Conservation (phyloP, 2,113 vertebrate species). For the Erpornis zantholeuca region DNA sequence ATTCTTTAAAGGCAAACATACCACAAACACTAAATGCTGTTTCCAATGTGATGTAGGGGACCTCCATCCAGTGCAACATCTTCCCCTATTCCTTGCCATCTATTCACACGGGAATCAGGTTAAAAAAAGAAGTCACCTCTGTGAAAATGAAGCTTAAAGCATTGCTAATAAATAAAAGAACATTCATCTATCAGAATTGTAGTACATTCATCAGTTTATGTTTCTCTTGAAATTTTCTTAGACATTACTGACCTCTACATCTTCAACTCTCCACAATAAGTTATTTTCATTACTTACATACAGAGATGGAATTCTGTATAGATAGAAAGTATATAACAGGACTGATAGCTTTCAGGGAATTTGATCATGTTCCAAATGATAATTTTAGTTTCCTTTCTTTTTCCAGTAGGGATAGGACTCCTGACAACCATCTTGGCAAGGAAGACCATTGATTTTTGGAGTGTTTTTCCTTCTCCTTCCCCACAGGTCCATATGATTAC, state of each 20-base stretch:
- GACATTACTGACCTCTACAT: neutral
- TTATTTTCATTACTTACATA: neutral
- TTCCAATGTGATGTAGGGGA: neutral
- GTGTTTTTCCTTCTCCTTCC: fast-evolving
- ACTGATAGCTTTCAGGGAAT: neutral
- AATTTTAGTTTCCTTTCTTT: neutral
- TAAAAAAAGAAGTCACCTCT: neutral
- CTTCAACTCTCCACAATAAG: neutral
- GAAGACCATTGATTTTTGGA: neutral
- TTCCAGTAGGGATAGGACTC: neutral
- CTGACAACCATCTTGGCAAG: neutral
- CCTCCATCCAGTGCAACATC: neutral
- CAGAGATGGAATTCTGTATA: neutral
- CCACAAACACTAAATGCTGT: neutral
- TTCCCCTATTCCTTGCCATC: neutral
- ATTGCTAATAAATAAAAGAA: neutral
- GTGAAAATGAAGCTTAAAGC: neutral
- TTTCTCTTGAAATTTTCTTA: neutral
- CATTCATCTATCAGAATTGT: neutral
- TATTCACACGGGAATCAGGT: neutral
- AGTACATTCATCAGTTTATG: neutral
- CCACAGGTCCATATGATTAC: neutral
- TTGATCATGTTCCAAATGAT: neutral
- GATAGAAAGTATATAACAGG: neutral
- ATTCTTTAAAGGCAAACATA: neutral